Evolutionary conservation across 2,113 vertebrate species (phyloP), one percentile per base, ranked within the genome.

Genomic region (Prunella himalayana): DNA sequence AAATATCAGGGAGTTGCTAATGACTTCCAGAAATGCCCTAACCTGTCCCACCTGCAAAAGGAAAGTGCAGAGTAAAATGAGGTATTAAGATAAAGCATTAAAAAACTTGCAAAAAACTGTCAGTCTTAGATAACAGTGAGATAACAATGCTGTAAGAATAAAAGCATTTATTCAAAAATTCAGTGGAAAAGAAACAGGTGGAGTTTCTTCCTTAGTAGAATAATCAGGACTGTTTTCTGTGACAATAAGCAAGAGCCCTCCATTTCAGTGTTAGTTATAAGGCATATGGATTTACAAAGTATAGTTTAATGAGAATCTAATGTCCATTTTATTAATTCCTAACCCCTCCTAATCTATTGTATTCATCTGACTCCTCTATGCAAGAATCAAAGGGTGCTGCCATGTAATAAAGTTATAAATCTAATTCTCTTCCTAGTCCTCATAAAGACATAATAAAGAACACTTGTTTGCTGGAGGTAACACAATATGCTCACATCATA

Each of bases 381-480:
- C 27, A 82, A 75, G 27, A 59, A 69, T 68, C 65, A 91, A 91
- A 72, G 71, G 54, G 16, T 73, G 86, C 49, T 91, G 81, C 12
- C 28, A 68, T 75, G 89, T 86, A 71, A 83, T 79, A 54, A 69
- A 82, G 49, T 81, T 82, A 18, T 49, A 91, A 93, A 14, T 35
- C 24, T 90, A 88, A 93, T 88, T 70, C 37, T 66, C 51, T 94
- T 94, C 61, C 20, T 31, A 76, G 44, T 59, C 44, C 70, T 42
- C 41, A 86, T 80, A 90, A 96, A 94, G 76, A 95, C 78, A 77
- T 57, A 82, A 90, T 39, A 69, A 54, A 53, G 86, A 94, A 53
- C 49, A 35, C 50, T 91, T 80, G 50, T 64, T 78, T 80, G 56
- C 63, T 71, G 53, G 65, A 75, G 50, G 91, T 75, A 95, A 82